Base-by-base conservation (phyloP, 2,113 vertebrate genomes). In the Donacobius atricapilla region DNA sequence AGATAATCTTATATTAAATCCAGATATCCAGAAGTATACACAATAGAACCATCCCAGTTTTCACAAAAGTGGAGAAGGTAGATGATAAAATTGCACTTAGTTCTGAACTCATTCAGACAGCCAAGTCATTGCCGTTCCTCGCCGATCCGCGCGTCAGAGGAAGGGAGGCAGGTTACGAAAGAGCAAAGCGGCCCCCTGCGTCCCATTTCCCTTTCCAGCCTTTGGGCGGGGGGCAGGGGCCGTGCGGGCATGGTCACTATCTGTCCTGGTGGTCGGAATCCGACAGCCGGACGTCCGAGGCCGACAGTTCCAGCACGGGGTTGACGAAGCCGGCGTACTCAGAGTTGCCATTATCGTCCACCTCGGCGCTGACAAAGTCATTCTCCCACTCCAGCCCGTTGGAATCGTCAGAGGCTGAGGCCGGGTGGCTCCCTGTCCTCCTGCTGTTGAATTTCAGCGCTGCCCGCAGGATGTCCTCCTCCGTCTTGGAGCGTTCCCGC, bases 301-400 rank as follows among this genome's bases (percentile, higher is more conserved):
- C 98, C 13, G 98, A 98, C 93, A 98, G 42, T 37, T 99, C 98
- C 65, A 99, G 93, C 18, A 99, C 99, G 5, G 99, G 99, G 69
- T 99, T 99, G 65, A 99, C 99, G 93, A 99, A 99, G 13, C 99
- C 99, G 3, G 98, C 98, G 5, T 99, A 99, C 65, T 99, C 99
- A 0, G 98, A 98, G 50, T 99, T 99, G 83, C 98, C 98, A 3
- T 97, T 98, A 39, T 99, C 99, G 42, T 99, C 99, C 76, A 98
- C 90, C 57, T 98, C 98, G 0, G 98, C 98, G 22, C 98, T 98
- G 35, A 99, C 99, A 82, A 99, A 99, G 95, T 99, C 99, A 24
- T 99, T 99, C 97, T 99, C 99, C 99, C 99, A 99, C 97, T 99
- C 99, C 70, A 99, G 97, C 2, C 99, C 99, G 1, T 98, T 99